phyloP scores from a whole-genome alignment of 1,140 invertebrate genomes.

The Drusus annulatus region DNA sequence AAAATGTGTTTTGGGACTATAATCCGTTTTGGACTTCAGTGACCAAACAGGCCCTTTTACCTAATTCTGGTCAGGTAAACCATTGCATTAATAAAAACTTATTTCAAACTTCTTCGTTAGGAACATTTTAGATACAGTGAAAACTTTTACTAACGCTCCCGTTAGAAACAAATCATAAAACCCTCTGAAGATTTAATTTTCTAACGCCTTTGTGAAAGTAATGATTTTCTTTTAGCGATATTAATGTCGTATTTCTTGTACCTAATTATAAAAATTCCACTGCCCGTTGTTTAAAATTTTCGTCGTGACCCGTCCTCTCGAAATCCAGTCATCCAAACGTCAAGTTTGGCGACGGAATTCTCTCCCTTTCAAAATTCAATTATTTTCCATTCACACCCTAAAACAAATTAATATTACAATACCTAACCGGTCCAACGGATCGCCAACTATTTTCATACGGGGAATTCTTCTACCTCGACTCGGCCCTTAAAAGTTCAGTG shows the following conservation, averaged over 20 bases:
- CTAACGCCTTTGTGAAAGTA: too few relatives aligned
- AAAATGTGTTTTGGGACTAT: conserved; percentile 34
- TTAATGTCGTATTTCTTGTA: too few relatives aligned
- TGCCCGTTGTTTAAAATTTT: too few relatives aligned
- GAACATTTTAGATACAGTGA: conserved; percentile 12
- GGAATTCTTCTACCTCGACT: conserved; percentile 14
- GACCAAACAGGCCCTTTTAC: conserved; percentile 19
- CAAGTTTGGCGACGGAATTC: too few relatives aligned
- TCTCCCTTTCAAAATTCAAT: conserved; percentile 17
- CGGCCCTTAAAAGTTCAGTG: conserved; percentile 12
- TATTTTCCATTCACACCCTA: too few relatives aligned
- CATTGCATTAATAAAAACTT: conserved; percentile 36
- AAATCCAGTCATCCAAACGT: too few relatives aligned
- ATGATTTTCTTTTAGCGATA: too few relatives aligned
- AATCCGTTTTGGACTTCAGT: conserved; percentile 41
- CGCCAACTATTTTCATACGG: conserved; percentile 23
- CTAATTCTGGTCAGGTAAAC: conserved; percentile 34
- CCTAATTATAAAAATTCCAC: too few relatives aligned
- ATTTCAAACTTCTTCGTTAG: conserved; percentile 11
- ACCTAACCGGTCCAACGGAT: neutral
- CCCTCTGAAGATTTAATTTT: too few relatives aligned
- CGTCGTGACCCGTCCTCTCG: too few relatives aligned
- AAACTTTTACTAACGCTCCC: conserved; percentile 3
- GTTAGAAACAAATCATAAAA: conserved; percentile 19
- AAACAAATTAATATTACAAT: conserved; percentile 13